Evolutionary conservation across 2,797 vertebrate species (phyloP).

Genomic region (Tachyglossus aculeatus): DNA sequence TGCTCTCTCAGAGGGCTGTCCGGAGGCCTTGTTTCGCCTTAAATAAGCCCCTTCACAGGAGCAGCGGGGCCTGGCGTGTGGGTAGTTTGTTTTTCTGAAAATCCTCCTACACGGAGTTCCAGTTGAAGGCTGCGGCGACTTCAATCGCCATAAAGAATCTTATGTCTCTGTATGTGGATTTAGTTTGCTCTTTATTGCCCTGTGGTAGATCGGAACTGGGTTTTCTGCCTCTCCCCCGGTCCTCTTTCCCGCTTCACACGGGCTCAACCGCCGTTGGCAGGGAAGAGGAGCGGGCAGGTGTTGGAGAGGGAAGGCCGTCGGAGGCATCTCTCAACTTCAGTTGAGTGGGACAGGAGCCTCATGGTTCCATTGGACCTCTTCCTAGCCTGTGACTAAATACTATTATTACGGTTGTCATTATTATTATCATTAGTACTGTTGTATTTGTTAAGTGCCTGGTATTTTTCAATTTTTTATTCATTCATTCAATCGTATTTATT

Average conservation of each 20-base stretch:
- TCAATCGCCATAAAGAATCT: constrained; percentile 61
- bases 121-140: constrained; percentile 62
- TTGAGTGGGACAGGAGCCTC: too few species aligned
- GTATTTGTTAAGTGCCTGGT: too few species aligned
- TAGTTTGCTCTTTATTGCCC: constrained; percentile 63
- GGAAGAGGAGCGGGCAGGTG: constrained; percentile 52
- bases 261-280: constrained; percentile 37
- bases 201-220: constrained; percentile 53
- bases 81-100: constrained; percentile 56
- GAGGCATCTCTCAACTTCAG: too few species aligned
- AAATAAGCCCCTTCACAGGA: constrained; percentile 76
- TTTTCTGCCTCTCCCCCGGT: constrained; percentile 57
- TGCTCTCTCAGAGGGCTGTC: constrained; percentile 73
- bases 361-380: too few species aligned
- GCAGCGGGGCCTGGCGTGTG: constrained; percentile 63
- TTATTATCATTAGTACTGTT: too few species aligned
- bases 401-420: too few species aligned
- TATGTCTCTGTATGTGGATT: constrained; percentile 35
- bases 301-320: not conserved
- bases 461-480: too few species aligned
- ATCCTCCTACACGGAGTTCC: constrained; percentile 56
- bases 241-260: constrained; percentile 48
- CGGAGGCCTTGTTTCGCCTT: constrained; percentile 76
- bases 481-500: too few species aligned
- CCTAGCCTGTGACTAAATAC: too few species aligned